Evolutionary conservation across 2,888 invertebrate species (phyloP).

Genomic region (Blastobasis adustella): DNA sequence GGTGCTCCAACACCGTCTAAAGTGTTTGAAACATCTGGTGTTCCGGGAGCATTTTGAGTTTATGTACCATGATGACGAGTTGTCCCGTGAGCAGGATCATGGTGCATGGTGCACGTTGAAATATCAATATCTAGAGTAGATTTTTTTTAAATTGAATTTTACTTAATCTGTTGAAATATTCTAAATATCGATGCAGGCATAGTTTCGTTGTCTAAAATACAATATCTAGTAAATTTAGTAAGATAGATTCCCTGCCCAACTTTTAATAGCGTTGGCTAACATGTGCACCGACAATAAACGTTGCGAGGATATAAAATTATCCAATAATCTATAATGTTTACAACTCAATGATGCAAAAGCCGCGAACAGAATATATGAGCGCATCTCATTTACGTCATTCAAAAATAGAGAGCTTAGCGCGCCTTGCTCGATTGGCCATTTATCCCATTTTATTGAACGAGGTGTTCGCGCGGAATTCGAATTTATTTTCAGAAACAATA

Average conservation of each 20-base stretch:
- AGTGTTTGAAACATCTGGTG: too few relatives aligned
- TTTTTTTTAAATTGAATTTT: too few relatives aligned
- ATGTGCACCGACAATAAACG: background rate
- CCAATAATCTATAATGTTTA: background rate
- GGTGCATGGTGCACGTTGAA: too few relatives aligned
- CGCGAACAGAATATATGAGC: background rate
- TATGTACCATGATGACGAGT: too few relatives aligned
- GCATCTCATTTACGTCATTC: constrained; percentile 5
- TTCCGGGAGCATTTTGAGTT: too few relatives aligned
- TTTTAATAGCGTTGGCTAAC: constrained; percentile 1
- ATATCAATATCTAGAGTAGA: too few relatives aligned
- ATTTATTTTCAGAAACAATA: constrained; percentile 43
- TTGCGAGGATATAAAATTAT: background rate
- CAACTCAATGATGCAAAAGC: background rate
- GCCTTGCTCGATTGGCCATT: background rate
- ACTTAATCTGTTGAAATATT: too few relatives aligned
- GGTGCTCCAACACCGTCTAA: too few relatives aligned
- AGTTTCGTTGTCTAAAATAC: too few relatives aligned
- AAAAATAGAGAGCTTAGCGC: background rate
- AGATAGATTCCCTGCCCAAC: background rate
- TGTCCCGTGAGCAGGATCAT: too few relatives aligned
- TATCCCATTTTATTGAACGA: background rate
- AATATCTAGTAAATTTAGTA: too few relatives aligned
- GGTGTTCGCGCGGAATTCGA: constrained; percentile 6
- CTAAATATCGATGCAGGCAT: too few relatives aligned